These are phyloP conservation scores for Arothron firmamentum DNA, from an alignment of 2,113 vertebrate species.

Conservation along the genomic window DNA sequence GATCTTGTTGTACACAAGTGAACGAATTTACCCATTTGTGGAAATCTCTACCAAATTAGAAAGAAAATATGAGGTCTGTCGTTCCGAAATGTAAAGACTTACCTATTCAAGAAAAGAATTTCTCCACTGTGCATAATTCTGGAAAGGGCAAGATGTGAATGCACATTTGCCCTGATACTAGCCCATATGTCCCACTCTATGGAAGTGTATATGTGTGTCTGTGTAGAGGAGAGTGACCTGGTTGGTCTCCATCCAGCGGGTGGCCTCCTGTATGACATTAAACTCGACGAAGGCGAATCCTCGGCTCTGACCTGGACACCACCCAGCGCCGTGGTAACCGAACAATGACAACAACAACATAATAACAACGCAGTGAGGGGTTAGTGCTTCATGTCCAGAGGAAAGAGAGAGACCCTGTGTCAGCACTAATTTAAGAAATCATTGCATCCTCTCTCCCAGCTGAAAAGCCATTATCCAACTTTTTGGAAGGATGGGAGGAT, in stretches of 20 bases:
- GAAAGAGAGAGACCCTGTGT: conserved; percentile 72
- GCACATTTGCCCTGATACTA: conserved; percentile 22
- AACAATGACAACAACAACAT: conserved; percentile 79
- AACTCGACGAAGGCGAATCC: conserved; percentile 98
- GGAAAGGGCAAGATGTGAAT: conserved; percentile 25
- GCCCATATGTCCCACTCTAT: conserved; percentile 45
- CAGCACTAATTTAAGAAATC: conserved; percentile 50
- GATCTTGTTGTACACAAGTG: conserved; percentile 27
- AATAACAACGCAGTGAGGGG: conserved; percentile 80
- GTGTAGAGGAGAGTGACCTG: conserved; percentile 91
- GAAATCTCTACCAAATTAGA: conserved; percentile 11
- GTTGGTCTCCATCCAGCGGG: conserved; percentile 95
- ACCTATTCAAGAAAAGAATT: conserved; percentile 25
- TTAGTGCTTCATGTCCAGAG: conserved; percentile 80
- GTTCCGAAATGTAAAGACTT: conserved; percentile 7
- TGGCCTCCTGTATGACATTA: conserved; percentile 96
- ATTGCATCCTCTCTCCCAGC: conserved; percentile 45
- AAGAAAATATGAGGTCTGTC: conserved; percentile 9
- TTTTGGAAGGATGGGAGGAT: conserved; percentile 46
- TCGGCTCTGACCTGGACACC: conserved; percentile 94
- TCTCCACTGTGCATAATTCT: conserved; percentile 23
- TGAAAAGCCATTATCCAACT: conserved; percentile 39
- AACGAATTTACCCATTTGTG: conserved; percentile 27
- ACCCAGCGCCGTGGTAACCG: conserved; percentile 80
- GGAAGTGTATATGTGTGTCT: conserved; percentile 67